Base-by-base conservation (phyloP, 2,113 vertebrate species). In the Hemicordylus capensis region DNA sequence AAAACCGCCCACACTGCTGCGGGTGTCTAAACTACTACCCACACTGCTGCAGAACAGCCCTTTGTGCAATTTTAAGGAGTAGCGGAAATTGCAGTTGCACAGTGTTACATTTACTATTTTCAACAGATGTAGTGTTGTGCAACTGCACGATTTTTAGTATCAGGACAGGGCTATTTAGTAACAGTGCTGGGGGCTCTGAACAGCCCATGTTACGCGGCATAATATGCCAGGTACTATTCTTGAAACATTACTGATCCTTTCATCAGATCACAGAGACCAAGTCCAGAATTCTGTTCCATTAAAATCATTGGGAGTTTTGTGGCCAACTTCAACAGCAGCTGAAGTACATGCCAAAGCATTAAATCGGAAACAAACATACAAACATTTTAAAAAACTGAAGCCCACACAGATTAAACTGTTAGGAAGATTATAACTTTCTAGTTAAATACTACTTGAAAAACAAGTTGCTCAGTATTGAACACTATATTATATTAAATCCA, bases 401-500 rank as follows among this genome's bases (percentile, higher is more conserved):
- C 34, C 34, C 17, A 20, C n/a, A 44, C 11, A 10, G 26, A 6
- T 22, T 20, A 79, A 79, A 61, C 59, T 20, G 6, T 4, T 79
- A 89, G n/a, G 9, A 80, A 56, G 75, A 77, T 64, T 44, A 82
- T 24, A 88, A 66, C 54, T 73, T 80, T 80, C 58, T 87, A 37
- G n/a, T 74, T 61, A 84, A 54, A 54, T 17, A 9, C n/a, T n/a
- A n/a, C 51, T 54, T 54, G 51, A 17, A 54, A 54, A 54, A 91
- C 12, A 39, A 83, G n/a, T 79, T 11, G 19, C 12, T 1, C 59
- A 24, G 42, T 3, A 59, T 1, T 19, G 9, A 64, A 28, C 63
- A 85, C 37, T 69, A 59, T 0, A 70, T 22, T 37, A 77, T 92
- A 88, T 76, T 91, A 87, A 2, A 63, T 87, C n/a, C n/a, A 96